phyloP scores from a whole-genome alignment of 2,888 invertebrate species.

The Calameuta idolon region DNA sequence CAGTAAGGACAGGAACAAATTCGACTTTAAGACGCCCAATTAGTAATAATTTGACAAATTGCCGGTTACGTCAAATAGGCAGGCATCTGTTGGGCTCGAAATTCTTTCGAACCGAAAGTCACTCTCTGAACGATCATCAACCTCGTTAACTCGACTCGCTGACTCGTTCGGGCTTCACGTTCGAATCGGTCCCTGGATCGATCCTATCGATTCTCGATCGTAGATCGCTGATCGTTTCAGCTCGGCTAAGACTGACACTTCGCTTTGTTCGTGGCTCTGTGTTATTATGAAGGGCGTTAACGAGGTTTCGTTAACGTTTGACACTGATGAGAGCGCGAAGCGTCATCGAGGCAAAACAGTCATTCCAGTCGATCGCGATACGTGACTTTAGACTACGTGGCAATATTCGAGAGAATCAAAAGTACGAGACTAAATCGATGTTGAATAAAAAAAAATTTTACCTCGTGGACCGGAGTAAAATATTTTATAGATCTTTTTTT shows the following conservation, averaged over 20 bases:
- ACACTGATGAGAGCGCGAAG: slow-evolving; percentile 3
- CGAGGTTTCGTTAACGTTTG: slow-evolving; percentile 1
- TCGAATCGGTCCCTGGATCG: not conserved
- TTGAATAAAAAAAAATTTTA: not conserved
- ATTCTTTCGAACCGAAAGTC: slow-evolving; percentile 46
- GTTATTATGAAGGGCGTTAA: slow-evolving; percentile 3
- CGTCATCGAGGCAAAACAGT: not conserved
- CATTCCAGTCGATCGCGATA: not conserved
- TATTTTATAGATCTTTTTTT: not conserved
- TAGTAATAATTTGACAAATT: slow-evolving; percentile 51
- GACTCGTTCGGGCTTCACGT: not conserved
- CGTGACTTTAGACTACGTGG: not conserved
- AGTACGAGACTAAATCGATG: not conserved
- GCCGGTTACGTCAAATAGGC: slow-evolving; percentile 39
- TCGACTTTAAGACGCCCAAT: slow-evolving; percentile 51
- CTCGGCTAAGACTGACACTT: not conserved
- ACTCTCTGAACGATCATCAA: slow-evolving; percentile 48
- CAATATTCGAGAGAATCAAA: not conserved
- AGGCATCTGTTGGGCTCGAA: slow-evolving; percentile 45
- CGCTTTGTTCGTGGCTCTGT: not conserved
- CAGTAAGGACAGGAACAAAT: slow-evolving; percentile 13
- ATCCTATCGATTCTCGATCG: not conserved
- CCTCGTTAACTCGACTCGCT: slow-evolving; percentile 37
- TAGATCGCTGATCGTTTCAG: not conserved
- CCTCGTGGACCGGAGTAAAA: not conserved